Percentiles rank a stretch among this genome's conserved stretches.
These are phyloP conservation scores for Spilosoma lubricipeda DNA, from an alignment of 2,888 invertebrate species.

Conservation along the genomic window DNA sequence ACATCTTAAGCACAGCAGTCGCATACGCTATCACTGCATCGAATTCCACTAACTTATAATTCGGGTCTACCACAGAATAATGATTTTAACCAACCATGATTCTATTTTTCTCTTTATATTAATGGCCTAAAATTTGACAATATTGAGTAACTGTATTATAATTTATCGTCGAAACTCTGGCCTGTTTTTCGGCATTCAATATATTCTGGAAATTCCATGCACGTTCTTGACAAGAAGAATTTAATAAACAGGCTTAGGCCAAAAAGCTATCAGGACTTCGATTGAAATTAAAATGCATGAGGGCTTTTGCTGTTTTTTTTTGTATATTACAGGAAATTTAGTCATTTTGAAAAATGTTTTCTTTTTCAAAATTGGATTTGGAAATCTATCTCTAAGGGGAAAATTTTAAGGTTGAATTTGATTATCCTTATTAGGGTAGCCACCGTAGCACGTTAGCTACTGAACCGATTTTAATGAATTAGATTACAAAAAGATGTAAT, in stretches of 20 bases:
- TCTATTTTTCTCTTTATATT: background rate
- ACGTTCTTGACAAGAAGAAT: background rate
- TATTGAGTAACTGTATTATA: background rate
- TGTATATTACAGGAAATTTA: no score
- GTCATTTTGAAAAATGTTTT: no score
- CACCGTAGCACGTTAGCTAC: no score
- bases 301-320: background rate
- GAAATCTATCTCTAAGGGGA: no score
- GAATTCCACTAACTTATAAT: no score
- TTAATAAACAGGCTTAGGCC: background rate
- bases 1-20: no score
- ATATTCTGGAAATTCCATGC: background rate
- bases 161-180: background rate
- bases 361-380: no score
- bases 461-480: no score
- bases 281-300: constrained; percentile 21
- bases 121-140: background rate
- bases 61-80: background rate
- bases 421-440: background rate
- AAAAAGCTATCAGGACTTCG: background rate
- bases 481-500: no score
- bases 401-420: background rate
- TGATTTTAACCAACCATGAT: background rate
- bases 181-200: background rate
- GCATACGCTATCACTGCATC: no score